Percentiles rank a stretch among this genome's conserved stretches.
phyloP scores from a whole-genome alignment of 2,888 invertebrate species.

The Julus scanicus region DNA sequence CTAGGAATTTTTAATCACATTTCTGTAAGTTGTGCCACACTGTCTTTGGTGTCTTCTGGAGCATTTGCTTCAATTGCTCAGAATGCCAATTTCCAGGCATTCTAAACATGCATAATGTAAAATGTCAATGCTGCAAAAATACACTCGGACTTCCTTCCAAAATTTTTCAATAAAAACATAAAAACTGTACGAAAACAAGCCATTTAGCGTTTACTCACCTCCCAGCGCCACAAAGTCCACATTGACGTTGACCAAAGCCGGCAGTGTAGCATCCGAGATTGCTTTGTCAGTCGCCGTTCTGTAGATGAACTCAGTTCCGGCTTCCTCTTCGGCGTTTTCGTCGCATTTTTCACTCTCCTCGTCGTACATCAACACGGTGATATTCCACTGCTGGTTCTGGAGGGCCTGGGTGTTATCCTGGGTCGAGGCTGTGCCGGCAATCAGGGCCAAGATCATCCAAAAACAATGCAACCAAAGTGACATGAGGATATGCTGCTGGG shows the following conservation, averaged over 20 bases:
- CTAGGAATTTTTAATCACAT: too few species aligned
- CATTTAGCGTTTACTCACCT: conserved; percentile 50
- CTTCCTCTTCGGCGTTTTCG: background rate
- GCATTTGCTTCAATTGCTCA: background rate
- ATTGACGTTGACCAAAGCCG: conserved; percentile 48
- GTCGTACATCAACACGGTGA: conserved; percentile 54
- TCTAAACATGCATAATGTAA: background rate
- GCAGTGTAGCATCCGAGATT: background rate
- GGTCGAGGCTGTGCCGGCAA: background rate
- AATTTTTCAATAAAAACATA: background rate
- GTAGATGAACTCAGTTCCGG: conserved; percentile 44
- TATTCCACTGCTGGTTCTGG: conserved; percentile 49
- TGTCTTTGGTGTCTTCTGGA: background rate
- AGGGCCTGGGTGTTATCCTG: background rate
- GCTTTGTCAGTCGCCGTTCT: conserved; percentile 50
- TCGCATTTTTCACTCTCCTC: conserved; percentile 53
- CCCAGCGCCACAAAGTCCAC: conserved; percentile 46
- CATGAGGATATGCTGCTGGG: conserved; percentile 13
- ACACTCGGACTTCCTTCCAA: background rate
- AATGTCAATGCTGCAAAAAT: background rate
- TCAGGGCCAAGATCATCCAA: conserved; percentile 48
- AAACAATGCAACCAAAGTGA: background rate
- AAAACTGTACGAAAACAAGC: background rate
- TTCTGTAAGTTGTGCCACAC: too few species aligned
- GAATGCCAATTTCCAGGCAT: background rate